Base-by-base conservation (phyloP, 2,888 invertebrate species). In the Dicyrtoma fusca region DNA sequence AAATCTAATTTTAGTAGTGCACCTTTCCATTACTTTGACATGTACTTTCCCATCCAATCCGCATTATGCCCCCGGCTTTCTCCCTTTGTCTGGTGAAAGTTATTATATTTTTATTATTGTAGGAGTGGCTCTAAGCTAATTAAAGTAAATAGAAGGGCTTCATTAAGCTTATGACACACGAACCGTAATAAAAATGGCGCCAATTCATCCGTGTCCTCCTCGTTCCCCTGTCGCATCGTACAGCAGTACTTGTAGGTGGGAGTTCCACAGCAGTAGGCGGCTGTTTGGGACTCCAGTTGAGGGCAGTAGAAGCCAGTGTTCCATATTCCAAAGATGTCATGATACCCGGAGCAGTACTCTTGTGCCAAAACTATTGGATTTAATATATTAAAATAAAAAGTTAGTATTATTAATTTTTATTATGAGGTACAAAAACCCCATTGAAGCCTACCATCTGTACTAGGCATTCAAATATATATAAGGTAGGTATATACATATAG, bases 231-330 rank as follows among this genome's bases (percentile, higher is more conserved):
- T 5, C 66, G 66, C 26, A 53, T 66, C 26, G 81, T 82, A 74
- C 83, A 84, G 78, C 84, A 84, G 78, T 84, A 84, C 77, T 84
- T 84, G 77, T 81, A 82, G 25, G 81, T 81, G 21, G 79, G 75
- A 0, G 82, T 82, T 17, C 84, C 84, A 72, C 84, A 84, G 76
- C 84, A 84, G 77, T 81, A 83, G 3, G 83, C 82, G 1, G 82
- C 82, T 47, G 82, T 81, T 17, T 81, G 81, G 13, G 81, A 79
- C 44, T 82, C 83, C 62, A 81, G 77, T 17, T 80, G 81, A 0
- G 84, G 84, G 72, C 84, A 84, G 73, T 83, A 82, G 76, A 84
- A 84, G 0, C 84, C 84, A 8, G 81, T 82, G 75, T 83, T 84
- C 84, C 84, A 84, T 75, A 83, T 83, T 51, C 83, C 83, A 65